Base-by-base conservation (phyloP, 37 sponge, comb jelly and placozoan species). In the Oopsacas minuta region DNA sequence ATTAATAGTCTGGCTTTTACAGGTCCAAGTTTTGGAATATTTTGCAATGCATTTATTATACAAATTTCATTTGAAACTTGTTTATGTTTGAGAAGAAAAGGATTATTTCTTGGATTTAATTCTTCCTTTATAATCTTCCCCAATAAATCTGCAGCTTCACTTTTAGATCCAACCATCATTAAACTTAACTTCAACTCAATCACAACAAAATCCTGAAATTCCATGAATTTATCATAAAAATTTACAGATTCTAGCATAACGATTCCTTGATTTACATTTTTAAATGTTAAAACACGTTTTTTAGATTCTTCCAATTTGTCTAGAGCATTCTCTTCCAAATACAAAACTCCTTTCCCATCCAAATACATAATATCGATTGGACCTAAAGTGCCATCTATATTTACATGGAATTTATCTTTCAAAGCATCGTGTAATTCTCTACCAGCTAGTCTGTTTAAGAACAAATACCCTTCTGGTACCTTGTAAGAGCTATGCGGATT, bases 121-220 rank as follows among this genome's bases (percentile, higher is more conserved):
- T 61, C 75, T 34, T 61, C 75, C 28, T 61, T 3, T 32, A 61
- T 61, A 25, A 61, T 61, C 75, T n/a, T 61, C 30, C 75, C 75
- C 28, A 46, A n/a, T 34, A 61, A 61, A 20, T 61, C 75, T 32
- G 28, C 75, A 25, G 75, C 75, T 61, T 61, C 75, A 5, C 1
- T 61, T 61, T 61, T 61, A 61, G 75, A 61, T n/a, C 22, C 75
- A n/a, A 61, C 75, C 75, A 61, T 61, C 75, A 61, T 61, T n/a
- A 61, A 25, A n/a, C 28, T 61, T 25, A 61, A 5, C 28, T 61
- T 61, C 22, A 25, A n/a, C 28, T 61, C 75, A 61, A 61, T 61
- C 3, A 61, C 75, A 20, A 61, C 30, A 61, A 25, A 61, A 5
- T 61, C 28, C 30, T 61, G 75, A 5, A 61, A 61, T 61, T 61